Evolutionary conservation across 2,797 vertebrate species (phyloP).

Genomic region (Chelmon rostratus): DNA sequence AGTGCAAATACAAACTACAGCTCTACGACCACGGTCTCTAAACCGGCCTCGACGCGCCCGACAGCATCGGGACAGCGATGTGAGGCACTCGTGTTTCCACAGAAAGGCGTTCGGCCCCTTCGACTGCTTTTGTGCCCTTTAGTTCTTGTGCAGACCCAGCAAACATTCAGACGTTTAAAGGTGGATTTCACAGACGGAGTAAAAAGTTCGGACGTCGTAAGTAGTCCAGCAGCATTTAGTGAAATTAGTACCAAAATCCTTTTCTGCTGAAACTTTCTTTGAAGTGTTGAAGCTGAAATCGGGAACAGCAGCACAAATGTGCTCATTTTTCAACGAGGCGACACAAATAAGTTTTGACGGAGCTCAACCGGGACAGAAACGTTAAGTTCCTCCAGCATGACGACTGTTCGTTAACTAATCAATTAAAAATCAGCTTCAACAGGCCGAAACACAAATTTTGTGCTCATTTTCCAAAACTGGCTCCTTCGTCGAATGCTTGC

Average conservation of each 20-base stretch:
- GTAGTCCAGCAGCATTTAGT: constrained; percentile 4
- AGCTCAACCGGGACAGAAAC: background rate
- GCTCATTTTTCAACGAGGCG: background rate
- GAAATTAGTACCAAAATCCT: background rate
- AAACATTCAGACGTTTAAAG: constrained; percentile 42
- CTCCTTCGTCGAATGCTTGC: constrained; percentile 14
- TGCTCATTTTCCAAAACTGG: constrained; percentile 33
- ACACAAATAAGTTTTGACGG: background rate
- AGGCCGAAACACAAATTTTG: constrained; percentile 10
- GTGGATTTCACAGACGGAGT: background rate
- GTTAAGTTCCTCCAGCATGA: background rate
- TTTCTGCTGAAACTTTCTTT: background rate
- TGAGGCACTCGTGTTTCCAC: constrained; percentile 21
- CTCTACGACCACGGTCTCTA: constrained; percentile 44
- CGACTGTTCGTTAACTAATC: background rate
- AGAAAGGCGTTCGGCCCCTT: constrained; percentile 11
- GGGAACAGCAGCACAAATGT: background rate
- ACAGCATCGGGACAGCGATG: background rate
- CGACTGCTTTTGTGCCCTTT: constrained; percentile 17
- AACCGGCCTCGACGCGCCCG: constrained; percentile 8
- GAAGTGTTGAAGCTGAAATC: background rate
- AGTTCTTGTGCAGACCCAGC: constrained; percentile 48
- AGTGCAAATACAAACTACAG: constrained; percentile 65
- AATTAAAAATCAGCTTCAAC: background rate
- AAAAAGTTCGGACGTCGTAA: background rate